Base-by-base conservation (phyloP, 2,888 invertebrate genomes). In the Hyposoter didymator region DNA sequence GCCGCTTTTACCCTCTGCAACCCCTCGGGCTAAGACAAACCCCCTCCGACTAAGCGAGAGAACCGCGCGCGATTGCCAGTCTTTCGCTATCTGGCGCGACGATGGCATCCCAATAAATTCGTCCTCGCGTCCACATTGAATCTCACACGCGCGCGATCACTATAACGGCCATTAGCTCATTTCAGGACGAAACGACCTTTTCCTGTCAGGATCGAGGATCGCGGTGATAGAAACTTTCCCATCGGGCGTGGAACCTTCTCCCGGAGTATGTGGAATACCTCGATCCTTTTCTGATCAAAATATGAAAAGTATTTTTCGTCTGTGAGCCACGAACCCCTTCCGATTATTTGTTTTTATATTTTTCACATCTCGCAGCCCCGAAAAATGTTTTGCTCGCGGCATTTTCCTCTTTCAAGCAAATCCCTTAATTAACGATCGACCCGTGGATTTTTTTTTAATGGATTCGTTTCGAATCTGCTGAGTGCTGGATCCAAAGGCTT, bases 11-110 rank as follows among this genome's bases (percentile, higher is more conserved):
- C 66, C 81, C 84, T 76, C 72, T 78, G 84, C 80, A 78, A 74
- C 69, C 81, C 78, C 84, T 55, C 59, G 81, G 78, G 84, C 84
- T 78, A 74, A 84, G 84, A 81, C 70, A 84, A 84, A 59, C 49
- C 78, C 49, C 55, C 78, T 43, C 32, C 64, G 73, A 66, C 62
- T 39, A 59, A 73, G 74, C 69, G 73, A 76, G 82, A 85, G 78
- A 59, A 78, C 45, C 82, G 70, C 79, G 85, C 79, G 76, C 67
- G 78, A 66, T 84, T 74, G 78, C 64, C 84, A 84, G 84, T 84
- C 84, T 78, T 69, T 82, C 73, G 73, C 84, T 74, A 84, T 78
- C 81, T 67, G 81, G 35, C 84, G 81, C 81, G 81, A 84, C 84
- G 81, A 82, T 84, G 84, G 76, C 72, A 73, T 52, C 62, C 59